Conservation (phyloP, 2,888 invertebrate genomes). For the Nomada hirtipes region DNA sequence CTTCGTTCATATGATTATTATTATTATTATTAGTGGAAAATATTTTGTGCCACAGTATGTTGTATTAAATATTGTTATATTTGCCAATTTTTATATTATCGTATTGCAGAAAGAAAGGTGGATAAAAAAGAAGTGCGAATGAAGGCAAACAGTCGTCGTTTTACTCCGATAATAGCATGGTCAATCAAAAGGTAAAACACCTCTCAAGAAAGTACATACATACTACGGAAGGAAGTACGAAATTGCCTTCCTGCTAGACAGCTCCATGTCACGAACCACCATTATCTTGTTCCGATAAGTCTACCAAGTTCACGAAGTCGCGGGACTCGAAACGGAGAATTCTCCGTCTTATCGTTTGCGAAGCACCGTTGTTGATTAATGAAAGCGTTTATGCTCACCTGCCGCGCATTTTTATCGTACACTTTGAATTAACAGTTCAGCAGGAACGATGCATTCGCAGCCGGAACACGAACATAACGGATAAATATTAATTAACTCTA, state of each 20-base stretch:
- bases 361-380: slow-evolving; percentile 61
- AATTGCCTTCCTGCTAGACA: slow-evolving; percentile 56
- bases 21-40: no score
- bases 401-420: slow-evolving; percentile 44
- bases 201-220: slow-evolving; percentile 55
- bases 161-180: slow-evolving; percentile 44
- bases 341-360: slow-evolving; percentile 26
- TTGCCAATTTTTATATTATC: background rate
- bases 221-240: slow-evolving; percentile 40
- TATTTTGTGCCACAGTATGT: background rate
- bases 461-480: background rate
- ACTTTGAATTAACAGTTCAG: slow-evolving; percentile 4
- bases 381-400: slow-evolving; percentile 33
- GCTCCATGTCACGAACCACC: slow-evolving; percentile 63
- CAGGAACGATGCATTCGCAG: background rate
- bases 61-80: background rate
- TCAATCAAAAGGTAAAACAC: slow-evolving; percentile 38
- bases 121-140: background rate
- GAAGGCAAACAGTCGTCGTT: slow-evolving; percentile 37
- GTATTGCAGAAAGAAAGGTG: background rate
- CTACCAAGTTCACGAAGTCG: slow-evolving; percentile 54
- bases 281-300: slow-evolving; percentile 71
- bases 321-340: slow-evolving; percentile 25
- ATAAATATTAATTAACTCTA: background rate
- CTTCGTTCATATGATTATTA: no score